These are phyloP conservation scores for Crossaster papposus DNA, from an alignment of 53 echinoderm and acorn worm genomes.

Conservation along the genomic window DNA sequence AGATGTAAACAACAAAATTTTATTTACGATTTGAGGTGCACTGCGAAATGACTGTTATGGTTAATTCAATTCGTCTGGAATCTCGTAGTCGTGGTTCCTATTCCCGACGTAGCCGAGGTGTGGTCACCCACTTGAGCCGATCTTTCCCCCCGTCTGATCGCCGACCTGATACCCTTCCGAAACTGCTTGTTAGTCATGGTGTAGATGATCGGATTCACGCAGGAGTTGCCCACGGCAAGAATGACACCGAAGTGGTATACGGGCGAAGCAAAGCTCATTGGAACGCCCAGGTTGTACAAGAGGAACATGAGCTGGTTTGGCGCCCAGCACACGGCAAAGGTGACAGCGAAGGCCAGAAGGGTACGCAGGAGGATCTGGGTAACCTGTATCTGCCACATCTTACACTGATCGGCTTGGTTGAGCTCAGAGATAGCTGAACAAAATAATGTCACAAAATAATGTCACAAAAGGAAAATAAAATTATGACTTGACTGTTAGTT, in stretches of 20 bases:
- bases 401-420: background rate
- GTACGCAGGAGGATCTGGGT: slow-evolving; percentile 63
- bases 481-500: background rate
- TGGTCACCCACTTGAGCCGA: background rate
- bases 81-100: background rate
- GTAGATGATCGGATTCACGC: slow-evolving; percentile 86
- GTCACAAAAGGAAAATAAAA: background rate
- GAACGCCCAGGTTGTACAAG: slow-evolving; percentile 57
- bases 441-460: background rate
- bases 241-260: slow-evolving; percentile 75
- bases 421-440: background rate
- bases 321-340: slow-evolving; percentile 81
- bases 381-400: slow-evolving; percentile 71
- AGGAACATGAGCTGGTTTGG: slow-evolving; percentile 68
- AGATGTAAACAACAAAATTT: too few relatives aligned
- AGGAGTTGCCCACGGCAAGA: slow-evolving; percentile 73
- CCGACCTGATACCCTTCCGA: slow-evolving; percentile 37
- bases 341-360: slow-evolving; percentile 65
- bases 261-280: slow-evolving; percentile 53
- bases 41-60: background rate
- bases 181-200: slow-evolving; percentile 78
- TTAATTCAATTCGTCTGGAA: background rate
- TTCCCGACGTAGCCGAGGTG: background rate
- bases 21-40: too few relatives aligned
- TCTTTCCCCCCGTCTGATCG: background rate